Conservation (phyloP, 2,888 invertebrate species). For the Conus canariensis region DNA sequence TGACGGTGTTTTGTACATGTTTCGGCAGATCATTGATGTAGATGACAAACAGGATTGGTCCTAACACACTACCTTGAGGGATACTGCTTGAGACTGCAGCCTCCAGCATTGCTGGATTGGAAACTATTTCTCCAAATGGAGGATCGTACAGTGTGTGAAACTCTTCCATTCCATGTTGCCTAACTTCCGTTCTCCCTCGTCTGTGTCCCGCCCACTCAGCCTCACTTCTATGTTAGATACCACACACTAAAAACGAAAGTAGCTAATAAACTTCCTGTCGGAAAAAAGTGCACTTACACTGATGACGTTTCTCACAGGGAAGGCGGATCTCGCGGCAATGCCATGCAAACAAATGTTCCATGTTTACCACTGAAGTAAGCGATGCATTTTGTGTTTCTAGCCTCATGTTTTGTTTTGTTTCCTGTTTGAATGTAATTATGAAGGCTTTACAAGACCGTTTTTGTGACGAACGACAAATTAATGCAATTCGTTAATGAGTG, state of each 20-base stretch:
- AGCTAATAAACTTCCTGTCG: not conserved
- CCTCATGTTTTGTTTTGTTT: not conserved
- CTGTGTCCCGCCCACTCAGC: too few relatives aligned
- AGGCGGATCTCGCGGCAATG: slow-evolving; percentile 32
- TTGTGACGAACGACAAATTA: not conserved
- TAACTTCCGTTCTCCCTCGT: too few relatives aligned
- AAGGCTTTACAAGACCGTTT: not conserved
- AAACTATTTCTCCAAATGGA: too few relatives aligned
- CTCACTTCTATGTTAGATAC: not conserved
- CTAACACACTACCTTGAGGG: too few relatives aligned
- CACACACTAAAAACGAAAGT: not conserved
- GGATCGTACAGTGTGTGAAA: too few relatives aligned
- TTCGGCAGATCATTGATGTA: too few relatives aligned
- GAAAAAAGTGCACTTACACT: not conserved
- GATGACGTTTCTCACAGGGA: slow-evolving; percentile 24
- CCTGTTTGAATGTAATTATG: not conserved
- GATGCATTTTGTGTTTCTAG: not conserved
- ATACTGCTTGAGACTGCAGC: too few relatives aligned
- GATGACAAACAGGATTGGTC: too few relatives aligned
- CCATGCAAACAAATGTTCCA: slow-evolving; percentile 15
- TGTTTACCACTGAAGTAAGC: slow-evolving; percentile 2
- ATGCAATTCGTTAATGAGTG: too few relatives aligned
- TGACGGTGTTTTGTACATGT: too few relatives aligned
- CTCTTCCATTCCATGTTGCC: too few relatives aligned
- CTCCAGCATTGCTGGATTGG: too few relatives aligned